Conservation (phyloP, 92 coral and sea anemone genomes). For the Actinernus sp. region DNA sequence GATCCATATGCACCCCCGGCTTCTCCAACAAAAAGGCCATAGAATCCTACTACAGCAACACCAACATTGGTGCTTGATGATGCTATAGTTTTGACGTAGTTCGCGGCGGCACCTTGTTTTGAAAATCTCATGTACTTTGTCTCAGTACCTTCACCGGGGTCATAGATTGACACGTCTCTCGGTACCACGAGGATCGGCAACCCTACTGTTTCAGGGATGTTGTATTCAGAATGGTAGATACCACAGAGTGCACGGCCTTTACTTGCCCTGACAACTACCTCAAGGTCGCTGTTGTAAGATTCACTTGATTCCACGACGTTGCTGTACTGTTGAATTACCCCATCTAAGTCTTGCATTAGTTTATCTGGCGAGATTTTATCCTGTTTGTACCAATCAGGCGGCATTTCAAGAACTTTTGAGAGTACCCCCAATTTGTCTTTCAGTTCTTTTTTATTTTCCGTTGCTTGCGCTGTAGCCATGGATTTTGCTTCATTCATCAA, state of each 20-base stretch:
- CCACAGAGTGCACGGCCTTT: conserved; percentile 42
- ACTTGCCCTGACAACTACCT: conserved; percentile 45
- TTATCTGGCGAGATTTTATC: conserved; percentile 13
- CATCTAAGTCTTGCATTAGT: conserved; percentile 14
- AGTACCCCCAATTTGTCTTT: conserved; percentile 16
- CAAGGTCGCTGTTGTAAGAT: conserved; percentile 21
- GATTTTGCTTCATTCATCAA: conserved; percentile 30
- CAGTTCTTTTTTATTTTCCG: conserved; percentile 6
- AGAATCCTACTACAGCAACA: conserved; percentile 11
- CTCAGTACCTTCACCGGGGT: conserved; percentile 15
- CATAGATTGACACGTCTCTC: conserved; percentile 4
- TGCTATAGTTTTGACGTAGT: conserved; percentile 12
- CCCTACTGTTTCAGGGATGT: conserved; percentile 14
- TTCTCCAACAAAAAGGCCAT: conserved; percentile 23
- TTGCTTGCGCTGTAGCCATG: conserved; percentile 11
- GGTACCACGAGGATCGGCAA: conserved; percentile 23
- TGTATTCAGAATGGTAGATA: conserved; percentile 34
- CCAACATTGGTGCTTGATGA: conserved; percentile 44
- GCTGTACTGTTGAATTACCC: conserved; percentile 8
- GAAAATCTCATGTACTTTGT: conserved; percentile 26
- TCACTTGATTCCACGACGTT: conserved; percentile 19
- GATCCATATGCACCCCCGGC: conserved; percentile 5
- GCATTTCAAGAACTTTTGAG: conserved; percentile 18
- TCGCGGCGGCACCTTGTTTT: conserved; percentile 1
- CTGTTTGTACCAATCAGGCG: conserved; percentile 28